Base-by-base conservation (phyloP, 2,888 invertebrate genomes). In the Tholera decimalis region DNA sequence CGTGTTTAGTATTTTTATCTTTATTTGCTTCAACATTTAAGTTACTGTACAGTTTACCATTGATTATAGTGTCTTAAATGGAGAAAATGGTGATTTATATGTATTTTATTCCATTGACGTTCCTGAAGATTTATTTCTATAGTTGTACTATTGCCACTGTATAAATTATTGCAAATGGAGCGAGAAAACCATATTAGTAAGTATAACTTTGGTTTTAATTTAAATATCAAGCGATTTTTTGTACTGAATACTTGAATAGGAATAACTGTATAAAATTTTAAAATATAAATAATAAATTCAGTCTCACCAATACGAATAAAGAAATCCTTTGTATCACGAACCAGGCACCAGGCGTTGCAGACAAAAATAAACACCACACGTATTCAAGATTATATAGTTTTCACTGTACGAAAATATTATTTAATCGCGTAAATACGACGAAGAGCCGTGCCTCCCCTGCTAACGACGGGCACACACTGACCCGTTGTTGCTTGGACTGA, bases 381-480 rank as follows among this genome's bases (percentile, higher is more conserved):
- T 70, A 75, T 76, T 67, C 63, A 26, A 60, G 60, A 67, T 61
- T 61, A 76, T 73, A 63, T 67, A 73, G 59, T 73, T 55, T 69
- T 64, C 79, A 83, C 85, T 66, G 58, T 69, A 57, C 80, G 80
- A 67, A 73, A 83, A 73, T 81, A 80, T 84, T 80, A 78, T 78
- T 63, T 35, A 69, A 53, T 82, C 85, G 88, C 86, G 82, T 82
- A 73, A 70, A 59, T 78, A 64, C 61, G 62, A 77, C 53, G 73
- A 71, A 77, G 83, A 80, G 83, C 81, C 88, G 86, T 87, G 85
- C 85, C 84, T 73, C 73, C 86, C 72, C 69, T 85, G 70, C 84
- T 80, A 83, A 83, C 75, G 87, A 85, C 89, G 84, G 80, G 67
- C 85, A 88, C 88, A 86, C 82, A 91, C 93, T 92, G 93, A 67